Evolutionary conservation across 2,113 vertebrate species (phyloP).

Genomic region (Aleadryas rufinucha): DNA sequence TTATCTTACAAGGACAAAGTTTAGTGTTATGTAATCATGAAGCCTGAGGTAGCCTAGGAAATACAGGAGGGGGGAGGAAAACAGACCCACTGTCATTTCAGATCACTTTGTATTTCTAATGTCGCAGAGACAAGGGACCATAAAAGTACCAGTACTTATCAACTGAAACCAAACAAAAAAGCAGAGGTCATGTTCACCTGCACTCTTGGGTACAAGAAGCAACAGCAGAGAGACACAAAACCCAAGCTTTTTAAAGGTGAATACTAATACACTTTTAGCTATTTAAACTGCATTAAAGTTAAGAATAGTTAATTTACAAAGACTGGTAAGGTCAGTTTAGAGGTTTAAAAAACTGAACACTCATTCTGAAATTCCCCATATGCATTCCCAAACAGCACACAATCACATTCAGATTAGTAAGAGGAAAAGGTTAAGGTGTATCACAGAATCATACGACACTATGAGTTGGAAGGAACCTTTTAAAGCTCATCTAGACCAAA

Average conservation of each 20-base stretch:
- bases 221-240: background rate
- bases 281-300: background rate
- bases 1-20: background rate
- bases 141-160: background rate
- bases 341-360: background rate
- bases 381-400: fast-evolving
- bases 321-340: background rate
- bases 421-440: background rate
- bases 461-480: background rate
- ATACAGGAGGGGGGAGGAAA: background rate
- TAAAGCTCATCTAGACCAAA: background rate
- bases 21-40: background rate
- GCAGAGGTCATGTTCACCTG: background rate
- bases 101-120: background rate
- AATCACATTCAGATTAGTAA: background rate
- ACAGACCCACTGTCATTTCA: background rate
- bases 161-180: background rate
- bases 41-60: background rate
- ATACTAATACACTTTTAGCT: background rate
- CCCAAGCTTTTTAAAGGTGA: background rate
- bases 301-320: background rate
- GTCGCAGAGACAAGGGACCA: background rate
- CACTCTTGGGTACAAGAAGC: background rate
- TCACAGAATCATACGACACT: background rate
- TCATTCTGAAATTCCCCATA: background rate